Conservation (phyloP, 2,888 invertebrate species). For the Arctia plantaginis region DNA sequence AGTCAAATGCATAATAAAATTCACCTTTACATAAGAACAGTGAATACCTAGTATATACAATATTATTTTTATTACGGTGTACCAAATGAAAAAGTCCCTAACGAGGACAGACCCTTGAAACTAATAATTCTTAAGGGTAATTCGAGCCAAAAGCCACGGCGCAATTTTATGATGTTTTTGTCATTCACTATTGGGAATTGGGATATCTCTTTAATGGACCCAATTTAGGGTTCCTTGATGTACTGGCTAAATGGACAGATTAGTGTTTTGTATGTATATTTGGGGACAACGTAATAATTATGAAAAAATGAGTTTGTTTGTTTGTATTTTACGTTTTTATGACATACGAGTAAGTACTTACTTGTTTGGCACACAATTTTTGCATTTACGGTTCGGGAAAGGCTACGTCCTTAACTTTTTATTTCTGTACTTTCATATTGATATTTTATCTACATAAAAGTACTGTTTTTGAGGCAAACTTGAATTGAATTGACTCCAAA, state of each 20-base stretch:
- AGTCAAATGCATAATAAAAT: not conserved
- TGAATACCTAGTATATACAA: not conserved
- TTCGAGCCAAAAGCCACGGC: conserved; percentile 50
- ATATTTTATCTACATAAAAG: too few relatives aligned
- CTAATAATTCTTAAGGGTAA: conserved; percentile 57
- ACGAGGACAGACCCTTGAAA: conserved; percentile 26
- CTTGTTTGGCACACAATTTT: not conserved
- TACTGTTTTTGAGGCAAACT: too few relatives aligned
- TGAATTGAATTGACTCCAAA: too few relatives aligned
- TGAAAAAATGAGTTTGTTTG: not conserved
- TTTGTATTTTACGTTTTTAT: not conserved
- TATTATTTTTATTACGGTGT: not conserved
- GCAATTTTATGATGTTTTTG: conserved; percentile 57
- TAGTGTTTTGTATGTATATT: conserved; percentile 15
- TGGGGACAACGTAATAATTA: not conserved
- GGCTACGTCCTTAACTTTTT: too few relatives aligned
- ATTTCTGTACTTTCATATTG: too few relatives aligned
- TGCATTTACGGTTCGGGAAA: not conserved
- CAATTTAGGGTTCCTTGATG: conserved; percentile 48
- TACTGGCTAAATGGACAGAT: conserved; percentile 26
- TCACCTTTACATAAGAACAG: not conserved
- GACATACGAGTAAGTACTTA: too few relatives aligned
- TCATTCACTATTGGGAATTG: conserved; percentile 54
- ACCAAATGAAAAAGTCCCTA: not conserved
- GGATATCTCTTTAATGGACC: conserved; percentile 55